Base-by-base conservation (phyloP, 2,113 vertebrate species). In the Centropristis striata region DNA sequence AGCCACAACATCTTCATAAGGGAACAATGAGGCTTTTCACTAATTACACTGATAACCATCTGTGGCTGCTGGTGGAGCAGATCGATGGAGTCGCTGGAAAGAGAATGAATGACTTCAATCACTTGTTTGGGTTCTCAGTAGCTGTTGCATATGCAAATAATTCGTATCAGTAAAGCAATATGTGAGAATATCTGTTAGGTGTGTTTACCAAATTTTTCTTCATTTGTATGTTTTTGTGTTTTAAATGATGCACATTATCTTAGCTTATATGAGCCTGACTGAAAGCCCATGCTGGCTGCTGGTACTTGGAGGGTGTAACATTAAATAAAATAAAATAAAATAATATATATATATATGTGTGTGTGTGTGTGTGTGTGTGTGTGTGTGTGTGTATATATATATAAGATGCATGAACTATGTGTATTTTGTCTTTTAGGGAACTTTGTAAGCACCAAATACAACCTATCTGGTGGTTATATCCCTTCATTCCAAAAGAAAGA, bases 401-500 rank as follows among this genome's bases (percentile, higher is more conserved):
- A 4, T 32, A 32, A 1, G 2, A 59, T 4, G 11, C n/a, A 49
- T 47, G 0, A 78, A 28, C 9, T 49, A 2, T 49, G n/a, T 76
- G 8, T 81, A 51, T 64, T 1, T 80, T 73, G 47, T 50, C 36
- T 88, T 87, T 61, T 89, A 98, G 97, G 95, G 80, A 96, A 95
- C 89, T 90, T 95, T 86, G 94, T 96, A 64, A 96, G 92, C 71
- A 91, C 95, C 67, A 90, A 95, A 86, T 97, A 96, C 86, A 97
- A 93, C 88, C 92, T 96, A 9, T 85, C 95, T 18, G 91, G 93
- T 23, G 94, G 92, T 83, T 97, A 96, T 51, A 89, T 94, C 42
- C 94, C 98, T 50, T 97, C 97, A 20, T 96, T 98, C 91, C 96
- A 97, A 82, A 99, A 99, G 94, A 98, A 97, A 90, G 97, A 99